Base-by-base conservation (phyloP, 2,113 vertebrate species). In the Microcebus tavaratra region DNA sequence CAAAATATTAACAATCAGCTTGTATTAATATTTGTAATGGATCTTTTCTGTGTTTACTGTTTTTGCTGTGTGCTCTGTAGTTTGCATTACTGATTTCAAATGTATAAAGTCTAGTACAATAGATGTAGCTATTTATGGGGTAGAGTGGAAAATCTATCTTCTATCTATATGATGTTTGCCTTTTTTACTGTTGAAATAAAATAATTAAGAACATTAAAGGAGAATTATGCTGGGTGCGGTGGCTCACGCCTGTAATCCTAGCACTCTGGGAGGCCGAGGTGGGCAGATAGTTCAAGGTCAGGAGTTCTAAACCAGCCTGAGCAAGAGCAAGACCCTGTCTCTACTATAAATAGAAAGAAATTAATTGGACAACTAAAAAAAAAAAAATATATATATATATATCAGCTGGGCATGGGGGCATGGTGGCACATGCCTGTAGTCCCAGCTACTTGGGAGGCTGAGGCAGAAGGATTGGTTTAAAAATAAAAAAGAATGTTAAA, bases 1-100 rank as follows among this genome's bases (percentile, higher is more conserved):
- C 85, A 88, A 95, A 96, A 94, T 93, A 89, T 94, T 92, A 93
- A 76, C 70, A 42, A 80, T 93, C 23, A 84, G 29, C 50, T 91
- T 93, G 48, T 68, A 18, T 55, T 55, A 55, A 55, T 55, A 55
- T 95, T 91, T 95, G 63, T 92, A 93, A 82, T 79, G 63, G 14
- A 82, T 91, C 67, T 88, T 96, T 80, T 88, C 70, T 70, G 82
- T 55, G 27, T 95, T 91, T 95, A 73, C n/a, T 83, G 2, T 92
- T 42, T 91, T 80, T 95, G n/a, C 61, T 91, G 78, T 92, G 75
- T 96, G 70, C 48, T 68, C 65, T 94, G 61, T 65, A 79, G 83
- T 93, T 91, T 95, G 55, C 20, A 31, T 91, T 85, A 79, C 48
- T 87, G 75, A 93, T 92, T 81, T 91, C 90, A 90, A 55, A 90